These are phyloP conservation scores for Heliconius aoede DNA, from an alignment of 2,888 invertebrate genomes.

Conservation along the genomic window DNA sequence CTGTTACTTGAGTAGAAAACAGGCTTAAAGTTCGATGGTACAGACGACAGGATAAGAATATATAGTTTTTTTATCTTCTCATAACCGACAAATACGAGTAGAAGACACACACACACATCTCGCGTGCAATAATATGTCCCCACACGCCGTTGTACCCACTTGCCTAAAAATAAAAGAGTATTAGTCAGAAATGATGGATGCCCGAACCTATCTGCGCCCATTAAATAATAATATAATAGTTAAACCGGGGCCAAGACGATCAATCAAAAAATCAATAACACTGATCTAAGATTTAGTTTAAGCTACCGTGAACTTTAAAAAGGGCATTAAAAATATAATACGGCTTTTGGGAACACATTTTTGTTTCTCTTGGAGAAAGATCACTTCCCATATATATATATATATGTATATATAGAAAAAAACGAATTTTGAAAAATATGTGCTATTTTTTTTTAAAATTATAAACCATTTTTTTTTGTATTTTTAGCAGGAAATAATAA, in stretches of 20 bases:
- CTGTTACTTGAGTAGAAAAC: no score
- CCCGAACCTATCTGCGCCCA: slow-evolving; percentile 73
- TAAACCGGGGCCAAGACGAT: slow-evolving; percentile 71
- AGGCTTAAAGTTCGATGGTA: no score
- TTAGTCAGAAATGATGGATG: slow-evolving; percentile 77
- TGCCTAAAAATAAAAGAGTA: slow-evolving; percentile 58
- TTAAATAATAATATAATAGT: slow-evolving; percentile 83
- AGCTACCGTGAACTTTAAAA: slow-evolving; percentile 72
- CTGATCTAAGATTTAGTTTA: slow-evolving; percentile 72
- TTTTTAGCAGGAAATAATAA: background rate
- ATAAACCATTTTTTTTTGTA: no score
- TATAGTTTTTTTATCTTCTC: background rate
- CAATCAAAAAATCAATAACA: slow-evolving; percentile 81
- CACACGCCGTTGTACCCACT: slow-evolving; percentile 14
- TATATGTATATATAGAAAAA: background rate
- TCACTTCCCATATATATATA: background rate
- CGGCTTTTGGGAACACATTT: slow-evolving; percentile 23
- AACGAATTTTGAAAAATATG: no score
- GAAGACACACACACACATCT: background rate
- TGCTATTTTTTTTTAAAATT: no score
- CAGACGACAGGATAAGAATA: background rate
- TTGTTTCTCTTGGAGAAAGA: slow-evolving; percentile 20
- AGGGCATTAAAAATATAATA: slow-evolving; percentile 42
- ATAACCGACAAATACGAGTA: background rate
- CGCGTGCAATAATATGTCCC: background rate